phyloP scores from a whole-genome alignment of 2,113 vertebrate species.

The Oreocharis arfaki region DNA sequence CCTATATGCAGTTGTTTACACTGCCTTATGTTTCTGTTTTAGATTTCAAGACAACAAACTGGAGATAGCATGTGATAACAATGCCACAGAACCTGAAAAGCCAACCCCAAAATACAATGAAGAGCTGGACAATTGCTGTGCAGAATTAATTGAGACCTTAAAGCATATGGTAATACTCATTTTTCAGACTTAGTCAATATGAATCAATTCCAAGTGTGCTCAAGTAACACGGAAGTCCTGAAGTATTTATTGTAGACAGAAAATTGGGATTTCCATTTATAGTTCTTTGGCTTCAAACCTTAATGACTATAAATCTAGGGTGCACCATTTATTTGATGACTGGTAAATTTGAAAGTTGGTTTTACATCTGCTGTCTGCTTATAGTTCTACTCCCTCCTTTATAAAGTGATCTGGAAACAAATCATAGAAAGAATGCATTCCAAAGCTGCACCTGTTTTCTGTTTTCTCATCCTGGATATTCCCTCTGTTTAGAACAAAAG shows the following conservation, averaged over 20 bases:
- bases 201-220: not conserved
- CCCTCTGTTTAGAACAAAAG: not conserved
- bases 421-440: not conserved
- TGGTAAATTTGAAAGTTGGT: not conserved
- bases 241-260: not conserved
- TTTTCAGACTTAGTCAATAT: not conserved
- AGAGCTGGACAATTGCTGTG: slow-evolving; percentile 78
- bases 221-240: not conserved
- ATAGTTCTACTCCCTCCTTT: not conserved
- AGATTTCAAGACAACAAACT: slow-evolving; percentile 68
- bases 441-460: not conserved
- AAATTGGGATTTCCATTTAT: not conserved
- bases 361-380: not conserved
- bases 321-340: not conserved
- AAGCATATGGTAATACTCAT: slow-evolving; percentile 76
- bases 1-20: not conserved
- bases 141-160: slow-evolving; percentile 73
- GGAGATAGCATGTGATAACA: slow-evolving; percentile 40
- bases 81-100: not conserved
- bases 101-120: slow-evolving; percentile 10
- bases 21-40: not conserved
- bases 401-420: not conserved
- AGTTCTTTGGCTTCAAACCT: not conserved
- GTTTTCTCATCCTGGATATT: not conserved
- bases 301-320: not conserved